Conservation (phyloP, 2,888 invertebrate genomes). For the Lydus trimaculatus region DNA sequence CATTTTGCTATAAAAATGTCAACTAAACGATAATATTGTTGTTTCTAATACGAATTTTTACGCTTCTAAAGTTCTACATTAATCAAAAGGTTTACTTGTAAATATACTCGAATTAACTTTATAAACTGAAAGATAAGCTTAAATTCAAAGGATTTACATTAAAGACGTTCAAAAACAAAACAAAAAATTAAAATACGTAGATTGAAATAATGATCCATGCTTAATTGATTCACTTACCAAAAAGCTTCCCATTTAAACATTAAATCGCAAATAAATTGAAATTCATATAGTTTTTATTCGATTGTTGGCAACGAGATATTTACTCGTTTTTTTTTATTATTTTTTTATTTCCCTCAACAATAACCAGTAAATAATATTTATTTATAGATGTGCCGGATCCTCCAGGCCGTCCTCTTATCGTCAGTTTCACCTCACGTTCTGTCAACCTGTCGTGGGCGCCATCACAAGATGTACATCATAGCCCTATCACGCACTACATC, state of each 20-base stretch:
- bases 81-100: not conserved
- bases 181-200: not conserved
- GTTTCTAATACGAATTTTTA: not conserved
- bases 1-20: not conserved
- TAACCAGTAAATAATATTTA: slow-evolving; percentile 34
- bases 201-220: not conserved
- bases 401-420: slow-evolving; percentile 74
- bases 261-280: not conserved
- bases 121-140: not conserved
- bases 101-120: not conserved
- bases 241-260: not conserved
- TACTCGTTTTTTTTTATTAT: not conserved
- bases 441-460: slow-evolving; percentile 80
- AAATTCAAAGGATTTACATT: not conserved
- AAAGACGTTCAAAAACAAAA: not conserved
- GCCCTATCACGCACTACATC: slow-evolving; percentile 74
- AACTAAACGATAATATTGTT: not conserved
- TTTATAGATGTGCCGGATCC: slow-evolving; percentile 73
- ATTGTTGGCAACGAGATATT: not conserved
- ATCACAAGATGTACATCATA: slow-evolving; percentile 73
- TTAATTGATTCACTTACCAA: not conserved
- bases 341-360: not conserved
- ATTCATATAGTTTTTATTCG: not conserved
- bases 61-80: not conserved
- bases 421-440: slow-evolving; percentile 75